phyloP scores from a whole-genome alignment of 2,888 invertebrate species.

The Seladonia tumulorum region DNA sequence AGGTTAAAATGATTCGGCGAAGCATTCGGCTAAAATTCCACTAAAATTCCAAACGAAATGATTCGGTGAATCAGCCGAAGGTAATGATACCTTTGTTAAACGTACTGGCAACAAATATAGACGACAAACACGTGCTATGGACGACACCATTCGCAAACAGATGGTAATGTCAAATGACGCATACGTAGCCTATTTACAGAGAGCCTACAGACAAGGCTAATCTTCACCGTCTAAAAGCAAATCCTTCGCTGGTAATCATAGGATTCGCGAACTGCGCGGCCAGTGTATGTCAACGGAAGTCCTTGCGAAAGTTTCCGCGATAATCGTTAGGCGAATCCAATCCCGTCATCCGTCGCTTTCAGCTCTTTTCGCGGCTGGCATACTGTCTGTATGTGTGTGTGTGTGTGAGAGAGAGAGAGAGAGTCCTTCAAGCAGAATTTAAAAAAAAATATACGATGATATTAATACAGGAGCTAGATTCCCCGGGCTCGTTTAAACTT shows the following conservation, averaged over 20 bases:
- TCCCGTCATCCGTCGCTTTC: background rate
- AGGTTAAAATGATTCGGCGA: no score
- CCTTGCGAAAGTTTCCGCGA: background rate
- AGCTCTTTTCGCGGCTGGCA: background rate
- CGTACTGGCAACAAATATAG: background rate
- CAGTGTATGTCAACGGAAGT: background rate
- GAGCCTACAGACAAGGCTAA: background rate
- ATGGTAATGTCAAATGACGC: background rate
- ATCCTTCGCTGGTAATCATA: background rate
- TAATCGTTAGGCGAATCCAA: background rate
- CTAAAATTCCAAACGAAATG: background rate
- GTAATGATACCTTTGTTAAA: background rate
- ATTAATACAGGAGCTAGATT: slow-evolving; percentile 1
- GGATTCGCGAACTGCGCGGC: background rate
- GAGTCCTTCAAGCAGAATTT: background rate
- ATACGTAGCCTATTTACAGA: background rate
- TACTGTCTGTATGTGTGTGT: background rate
- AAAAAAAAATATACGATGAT: background rate
- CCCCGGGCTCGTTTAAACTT: slow-evolving; percentile 24
- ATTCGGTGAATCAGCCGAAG: background rate
- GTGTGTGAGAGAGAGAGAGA: no score
- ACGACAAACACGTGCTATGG: background rate
- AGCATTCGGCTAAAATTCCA: no score
- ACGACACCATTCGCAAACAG: background rate
- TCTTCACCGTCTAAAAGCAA: background rate